Percentiles rank a stretch among this genome's conserved stretches.
phyloP scores from a whole-genome alignment of 2,113 vertebrate species.

The Onychostoma macrolepis region DNA sequence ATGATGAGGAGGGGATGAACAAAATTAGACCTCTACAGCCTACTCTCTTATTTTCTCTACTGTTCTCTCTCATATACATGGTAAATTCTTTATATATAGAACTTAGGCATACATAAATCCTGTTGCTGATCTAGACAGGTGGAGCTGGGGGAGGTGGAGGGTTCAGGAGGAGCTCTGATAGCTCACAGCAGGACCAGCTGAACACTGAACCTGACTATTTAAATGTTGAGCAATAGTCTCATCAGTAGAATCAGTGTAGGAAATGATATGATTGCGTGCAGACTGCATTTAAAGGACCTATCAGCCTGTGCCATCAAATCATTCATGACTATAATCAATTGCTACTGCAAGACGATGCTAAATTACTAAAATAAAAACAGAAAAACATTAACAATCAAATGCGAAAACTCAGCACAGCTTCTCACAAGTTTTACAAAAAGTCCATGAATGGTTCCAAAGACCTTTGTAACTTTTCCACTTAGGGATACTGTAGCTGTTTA shows the following conservation, averaged over 20 bases:
- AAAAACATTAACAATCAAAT: not conserved
- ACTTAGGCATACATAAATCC: too few species aligned
- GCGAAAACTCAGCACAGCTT: not conserved
- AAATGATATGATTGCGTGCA: not conserved
- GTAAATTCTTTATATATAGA: not conserved
- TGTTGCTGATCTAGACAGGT: not conserved
- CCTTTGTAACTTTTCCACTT: conserved; percentile 20
- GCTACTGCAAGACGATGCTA: too few species aligned
- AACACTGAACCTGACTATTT: not conserved
- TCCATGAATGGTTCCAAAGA: not conserved
- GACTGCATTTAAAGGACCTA: too few species aligned
- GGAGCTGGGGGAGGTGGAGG: not conserved
- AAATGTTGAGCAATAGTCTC: not conserved
- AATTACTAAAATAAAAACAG: too few species aligned
- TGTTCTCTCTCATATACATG: not conserved
- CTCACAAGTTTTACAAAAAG: not conserved
- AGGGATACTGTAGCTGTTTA: conserved; percentile 5
- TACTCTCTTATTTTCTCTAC: too few species aligned
- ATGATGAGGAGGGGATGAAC: not conserved
- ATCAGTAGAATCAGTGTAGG: not conserved
- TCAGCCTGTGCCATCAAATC: too few species aligned
- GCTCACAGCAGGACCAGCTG: not conserved
- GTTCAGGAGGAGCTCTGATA: not conserved
- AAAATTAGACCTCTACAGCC: not conserved
- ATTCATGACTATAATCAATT: too few species aligned